A percentile compares a stretch with the other conserved stretches of the same genome.
Conservation (phyloP, 2,113 vertebrate genomes). For the Gobio gobio region DNA sequence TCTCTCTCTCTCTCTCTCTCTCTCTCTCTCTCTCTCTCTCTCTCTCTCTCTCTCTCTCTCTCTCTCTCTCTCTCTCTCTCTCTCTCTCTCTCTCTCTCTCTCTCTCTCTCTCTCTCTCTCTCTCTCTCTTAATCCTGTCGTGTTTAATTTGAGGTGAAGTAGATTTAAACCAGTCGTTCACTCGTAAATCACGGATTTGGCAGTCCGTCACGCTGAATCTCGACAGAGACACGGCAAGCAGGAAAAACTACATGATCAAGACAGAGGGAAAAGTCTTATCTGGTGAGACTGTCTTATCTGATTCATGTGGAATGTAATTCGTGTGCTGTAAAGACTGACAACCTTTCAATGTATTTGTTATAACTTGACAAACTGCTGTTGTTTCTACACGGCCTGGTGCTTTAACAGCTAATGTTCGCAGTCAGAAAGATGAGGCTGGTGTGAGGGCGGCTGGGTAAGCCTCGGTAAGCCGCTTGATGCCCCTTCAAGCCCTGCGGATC, state of each 20-base stretch:
- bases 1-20: slow-evolving; percentile 6
- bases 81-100: slow-evolving; percentile 3
- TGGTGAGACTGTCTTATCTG: not conserved
- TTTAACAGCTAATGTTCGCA: slow-evolving; percentile 4
- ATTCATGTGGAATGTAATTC: not conserved
- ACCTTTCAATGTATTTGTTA: not conserved
- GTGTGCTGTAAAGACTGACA: not conserved
- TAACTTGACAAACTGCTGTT: not conserved
- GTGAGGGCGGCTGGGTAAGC: slow-evolving; percentile 45
- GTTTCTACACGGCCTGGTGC: not conserved
- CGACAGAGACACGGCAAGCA: not conserved
- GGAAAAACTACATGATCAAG: not conserved
- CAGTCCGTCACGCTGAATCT: not conserved
- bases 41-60: not conserved
- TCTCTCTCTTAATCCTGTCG: slow-evolving; percentile 21
- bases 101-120: slow-evolving; percentile 18
- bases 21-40: not conserved
- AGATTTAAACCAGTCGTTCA: slow-evolving; percentile 3
- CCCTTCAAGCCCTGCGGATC: slow-evolving; percentile 62
- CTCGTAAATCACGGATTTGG: slow-evolving; percentile 22
- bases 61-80: not conserved
- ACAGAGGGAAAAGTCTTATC: not conserved
- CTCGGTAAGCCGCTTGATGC: slow-evolving; percentile 65
- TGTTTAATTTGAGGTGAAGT: slow-evolving; percentile 18
- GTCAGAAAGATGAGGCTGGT: not conserved